Evolutionary conservation across 2,888 invertebrate genomes (phyloP).

Genomic region (Andrena flavipes): DNA sequence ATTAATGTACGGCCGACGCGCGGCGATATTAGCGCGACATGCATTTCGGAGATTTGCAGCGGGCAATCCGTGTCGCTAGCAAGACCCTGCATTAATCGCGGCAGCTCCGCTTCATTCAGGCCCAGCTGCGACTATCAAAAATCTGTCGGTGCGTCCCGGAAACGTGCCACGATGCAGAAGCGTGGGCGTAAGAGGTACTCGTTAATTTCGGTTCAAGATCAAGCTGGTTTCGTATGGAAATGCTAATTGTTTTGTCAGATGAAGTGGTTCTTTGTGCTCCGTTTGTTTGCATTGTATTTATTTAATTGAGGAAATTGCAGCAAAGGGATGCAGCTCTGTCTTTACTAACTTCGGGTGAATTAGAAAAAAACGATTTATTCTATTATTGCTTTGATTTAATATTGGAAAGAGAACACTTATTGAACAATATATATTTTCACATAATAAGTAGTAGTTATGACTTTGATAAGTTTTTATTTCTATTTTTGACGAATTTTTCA

Average conservation of each 20-base stretch:
- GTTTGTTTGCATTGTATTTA: too few species aligned
- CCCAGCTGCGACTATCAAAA: conserved; percentile 33
- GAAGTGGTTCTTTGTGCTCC: too few species aligned
- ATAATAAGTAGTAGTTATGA: too few species aligned
- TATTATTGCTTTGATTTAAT: too few species aligned
- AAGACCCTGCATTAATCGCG: conserved; percentile 35
- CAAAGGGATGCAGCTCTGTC: too few species aligned
- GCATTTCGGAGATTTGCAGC: conserved; percentile 14
- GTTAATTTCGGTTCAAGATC: conserved; percentile 14
- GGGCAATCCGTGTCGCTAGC: not conserved
- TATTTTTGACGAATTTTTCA: too few species aligned
- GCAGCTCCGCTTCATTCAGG: conserved; percentile 25
- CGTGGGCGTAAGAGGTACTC: conserved; percentile 27
- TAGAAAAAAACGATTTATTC: too few species aligned
- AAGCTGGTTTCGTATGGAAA: conserved; percentile 16
- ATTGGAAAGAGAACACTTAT: too few species aligned
- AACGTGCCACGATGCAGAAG: not conserved
- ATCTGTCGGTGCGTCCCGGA: conserved; percentile 29
- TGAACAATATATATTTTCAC: too few species aligned
- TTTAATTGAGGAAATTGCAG: too few species aligned
- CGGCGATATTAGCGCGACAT: conserved; percentile 26
- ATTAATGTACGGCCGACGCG: conserved; percentile 30
- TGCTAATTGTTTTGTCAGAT: conserved; percentile 7
- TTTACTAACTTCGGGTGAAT: too few species aligned
- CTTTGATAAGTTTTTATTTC: too few species aligned